A percentile compares a stretch with the other conserved stretches of the same genome.
These are phyloP conservation scores for Decapterus maruadsi DNA, from an alignment of 2,797 vertebrate genomes.

Conservation along the genomic window DNA sequence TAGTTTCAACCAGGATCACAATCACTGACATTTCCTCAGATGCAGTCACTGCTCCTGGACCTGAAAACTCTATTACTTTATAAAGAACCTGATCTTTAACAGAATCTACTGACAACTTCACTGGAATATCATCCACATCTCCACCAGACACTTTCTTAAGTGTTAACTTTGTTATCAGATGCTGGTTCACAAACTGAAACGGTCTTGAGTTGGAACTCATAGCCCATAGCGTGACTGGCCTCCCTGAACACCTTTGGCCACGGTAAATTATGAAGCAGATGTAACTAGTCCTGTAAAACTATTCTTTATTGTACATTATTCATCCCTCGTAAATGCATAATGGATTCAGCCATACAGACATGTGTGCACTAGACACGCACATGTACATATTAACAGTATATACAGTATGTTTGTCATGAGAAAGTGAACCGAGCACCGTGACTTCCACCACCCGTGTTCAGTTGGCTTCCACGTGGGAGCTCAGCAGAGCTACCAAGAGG, in stretches of 20 bases:
- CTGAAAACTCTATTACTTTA: neutral
- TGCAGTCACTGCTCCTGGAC: neutral
- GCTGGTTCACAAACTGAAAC: neutral
- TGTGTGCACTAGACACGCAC: constrained; percentile 21
- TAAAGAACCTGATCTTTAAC: constrained; percentile 1
- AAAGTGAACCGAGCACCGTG: neutral
- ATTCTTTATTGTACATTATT: constrained; percentile 78
- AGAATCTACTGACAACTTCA: neutral
- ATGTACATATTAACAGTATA: constrained; percentile 20
- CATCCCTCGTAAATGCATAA: constrained; percentile 72
- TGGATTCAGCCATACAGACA: constrained; percentile 42
- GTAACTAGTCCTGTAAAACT: constrained; percentile 77
- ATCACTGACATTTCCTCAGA: neutral
- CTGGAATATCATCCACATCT: neutral
- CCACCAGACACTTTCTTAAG: neutral
- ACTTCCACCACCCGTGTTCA: neutral
- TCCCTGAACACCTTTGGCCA: constrained; percentile 65
- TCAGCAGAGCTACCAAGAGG: neutral
- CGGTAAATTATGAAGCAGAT: constrained; percentile 74
- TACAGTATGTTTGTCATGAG: constrained; percentile 16
- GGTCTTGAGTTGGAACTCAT: constrained; percentile 14
- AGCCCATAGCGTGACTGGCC: constrained; percentile 68
- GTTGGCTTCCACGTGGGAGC: neutral
- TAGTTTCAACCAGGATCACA: neutral
- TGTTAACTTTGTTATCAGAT: constrained; percentile 17